Conservation (phyloP, 2,888 invertebrate genomes). For the Eupelmus urozonus region DNA sequence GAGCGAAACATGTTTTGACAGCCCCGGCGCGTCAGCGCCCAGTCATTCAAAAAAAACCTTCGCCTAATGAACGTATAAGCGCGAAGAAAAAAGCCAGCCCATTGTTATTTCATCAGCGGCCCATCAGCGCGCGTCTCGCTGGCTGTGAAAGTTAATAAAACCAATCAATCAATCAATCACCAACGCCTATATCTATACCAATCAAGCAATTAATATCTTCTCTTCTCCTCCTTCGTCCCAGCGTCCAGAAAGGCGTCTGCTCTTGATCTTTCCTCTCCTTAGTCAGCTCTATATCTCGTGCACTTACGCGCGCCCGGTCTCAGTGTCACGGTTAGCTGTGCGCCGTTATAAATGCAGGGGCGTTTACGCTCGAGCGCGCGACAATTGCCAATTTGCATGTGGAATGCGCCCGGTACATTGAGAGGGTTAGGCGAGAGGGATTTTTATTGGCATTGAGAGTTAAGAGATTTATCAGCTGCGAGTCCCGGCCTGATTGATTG, state of each 20-base stretch:
- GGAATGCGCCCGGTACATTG: neutral
- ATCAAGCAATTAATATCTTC: constrained; percentile 56
- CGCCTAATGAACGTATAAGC: neutral
- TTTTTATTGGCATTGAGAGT: neutral
- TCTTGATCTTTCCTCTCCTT: constrained; percentile 24
- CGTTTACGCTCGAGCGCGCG: constrained; percentile 14
- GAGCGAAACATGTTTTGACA: neutral
- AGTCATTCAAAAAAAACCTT: neutral
- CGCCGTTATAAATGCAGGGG: neutral
- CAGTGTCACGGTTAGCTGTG: constrained; percentile 7
- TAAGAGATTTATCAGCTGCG: neutral
- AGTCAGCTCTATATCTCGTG: neutral
- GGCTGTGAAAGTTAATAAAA: constrained; percentile 55
- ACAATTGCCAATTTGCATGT: constrained; percentile 49
- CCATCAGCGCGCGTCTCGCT: constrained; percentile 14
- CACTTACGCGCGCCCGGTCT: neutral
- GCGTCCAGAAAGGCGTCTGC: constrained; percentile 6
- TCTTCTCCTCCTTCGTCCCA: neutral
- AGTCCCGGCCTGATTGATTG: neutral
- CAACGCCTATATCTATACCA: constrained; percentile 31
- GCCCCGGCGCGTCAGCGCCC: neutral
- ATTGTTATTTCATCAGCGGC: constrained; percentile 47
- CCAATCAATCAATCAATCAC: constrained; percentile 48
- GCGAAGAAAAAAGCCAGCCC: neutral
- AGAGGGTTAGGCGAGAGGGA: neutral